A percentile compares a stretch with the other conserved stretches of the same genome.
These are phyloP conservation scores for Loripinus fragilis DNA, from an alignment of 2,888 invertebrate species.

Conservation along the genomic window DNA sequence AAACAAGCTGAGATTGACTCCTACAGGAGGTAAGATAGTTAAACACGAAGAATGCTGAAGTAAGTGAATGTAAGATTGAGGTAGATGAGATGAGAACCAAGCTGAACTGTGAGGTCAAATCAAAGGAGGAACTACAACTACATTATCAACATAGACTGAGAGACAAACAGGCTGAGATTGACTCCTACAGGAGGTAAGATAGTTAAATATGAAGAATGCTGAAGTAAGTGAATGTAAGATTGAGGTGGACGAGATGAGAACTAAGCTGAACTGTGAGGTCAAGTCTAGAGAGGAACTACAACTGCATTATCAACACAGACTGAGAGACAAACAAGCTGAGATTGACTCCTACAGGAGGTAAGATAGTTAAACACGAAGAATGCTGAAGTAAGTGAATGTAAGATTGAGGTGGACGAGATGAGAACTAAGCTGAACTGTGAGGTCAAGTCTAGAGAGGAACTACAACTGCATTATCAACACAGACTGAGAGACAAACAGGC, in stretches of 20 bases:
- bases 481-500: conserved; percentile 79
- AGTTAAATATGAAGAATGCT: conserved; percentile 74
- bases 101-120: conserved; percentile 70
- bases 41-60: conserved; percentile 76
- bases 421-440: conserved; percentile 69
- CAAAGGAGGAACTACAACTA: conserved; percentile 77
- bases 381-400: conserved; percentile 80
- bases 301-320: conserved; percentile 78
- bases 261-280: conserved; percentile 70
- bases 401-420: conserved; percentile 78
- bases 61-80: conserved; percentile 80
- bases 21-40: conserved; percentile 77
- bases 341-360: conserved; percentile 79
- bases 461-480: conserved; percentile 80
- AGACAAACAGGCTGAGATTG: conserved; percentile 80
- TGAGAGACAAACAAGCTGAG: conserved; percentile 80
- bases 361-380: conserved; percentile 73
- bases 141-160: conserved; percentile 80
- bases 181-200: conserved; percentile 77
- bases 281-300: conserved; percentile 78
- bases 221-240: conserved; percentile 81
- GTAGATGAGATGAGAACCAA: conserved; percentile 76
- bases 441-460: conserved; percentile 73
- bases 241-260: conserved; percentile 75
- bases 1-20: conserved; percentile 80